Evolutionary conservation across 2,113 vertebrate species (phyloP).

Genomic region (Prinia subflava): DNA sequence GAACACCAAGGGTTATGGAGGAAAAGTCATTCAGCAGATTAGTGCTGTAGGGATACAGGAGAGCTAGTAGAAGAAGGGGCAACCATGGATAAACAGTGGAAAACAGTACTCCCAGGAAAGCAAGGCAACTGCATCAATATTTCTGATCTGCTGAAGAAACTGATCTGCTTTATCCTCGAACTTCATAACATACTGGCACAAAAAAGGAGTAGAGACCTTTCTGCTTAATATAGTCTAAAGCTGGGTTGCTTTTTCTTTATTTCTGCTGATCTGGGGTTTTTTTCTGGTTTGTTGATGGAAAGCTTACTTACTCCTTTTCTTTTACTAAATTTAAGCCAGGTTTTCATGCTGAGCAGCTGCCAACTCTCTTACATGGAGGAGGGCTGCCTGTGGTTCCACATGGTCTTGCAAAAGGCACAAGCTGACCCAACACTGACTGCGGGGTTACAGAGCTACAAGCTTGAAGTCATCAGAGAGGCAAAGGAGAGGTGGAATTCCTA

Average conservation of each 20-base stretch:
- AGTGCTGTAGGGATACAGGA: background rate
- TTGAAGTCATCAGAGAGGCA: background rate
- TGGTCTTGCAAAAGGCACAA: background rate
- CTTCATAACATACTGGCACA: background rate
- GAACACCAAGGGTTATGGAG: fast-evolving
- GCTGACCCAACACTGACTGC: background rate
- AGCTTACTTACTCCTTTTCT: background rate
- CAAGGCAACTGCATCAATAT: background rate
- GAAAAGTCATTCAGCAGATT: background rate
- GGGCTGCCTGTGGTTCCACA: background rate
- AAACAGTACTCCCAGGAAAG: background rate
- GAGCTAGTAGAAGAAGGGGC: background rate
- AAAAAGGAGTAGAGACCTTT: background rate
- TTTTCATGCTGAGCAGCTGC: background rate
- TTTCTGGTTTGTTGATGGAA: background rate
- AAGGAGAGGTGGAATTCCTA: background rate
- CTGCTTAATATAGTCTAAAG: background rate
- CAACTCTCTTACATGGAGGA: background rate
- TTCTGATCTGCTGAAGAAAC: background rate
- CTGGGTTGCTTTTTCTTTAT: background rate
- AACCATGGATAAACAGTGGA: background rate
- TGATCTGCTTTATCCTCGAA: background rate
- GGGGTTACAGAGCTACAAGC: background rate
- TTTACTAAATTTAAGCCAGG: background rate
- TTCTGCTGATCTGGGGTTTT: background rate